Conservation (phyloP, 2,888 invertebrate genomes). For the Tubiluchus corallicola region DNA sequence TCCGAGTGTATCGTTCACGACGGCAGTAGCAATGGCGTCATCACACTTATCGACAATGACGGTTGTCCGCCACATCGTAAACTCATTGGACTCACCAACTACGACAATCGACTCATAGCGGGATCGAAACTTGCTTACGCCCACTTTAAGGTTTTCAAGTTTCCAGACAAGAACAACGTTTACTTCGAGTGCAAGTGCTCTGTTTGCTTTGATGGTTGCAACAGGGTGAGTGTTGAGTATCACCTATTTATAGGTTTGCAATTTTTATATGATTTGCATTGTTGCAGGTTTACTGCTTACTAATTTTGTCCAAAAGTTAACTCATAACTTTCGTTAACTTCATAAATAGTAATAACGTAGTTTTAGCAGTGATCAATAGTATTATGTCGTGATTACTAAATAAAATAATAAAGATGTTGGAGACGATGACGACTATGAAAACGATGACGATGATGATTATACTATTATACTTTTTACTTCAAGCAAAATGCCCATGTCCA, state of each 20-base stretch:
- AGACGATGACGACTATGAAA: too few relatives aligned
- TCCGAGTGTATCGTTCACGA: neutral
- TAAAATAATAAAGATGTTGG: too few relatives aligned
- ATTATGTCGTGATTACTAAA: neutral
- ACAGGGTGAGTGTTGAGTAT: neutral
- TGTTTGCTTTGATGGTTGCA: neutral
- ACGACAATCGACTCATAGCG: neutral
- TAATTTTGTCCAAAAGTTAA: too few relatives aligned
- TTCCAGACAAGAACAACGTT: neutral
- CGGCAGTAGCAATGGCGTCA: neutral
- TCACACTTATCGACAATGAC: neutral
- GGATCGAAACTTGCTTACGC: neutral
- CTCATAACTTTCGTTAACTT: neutral
- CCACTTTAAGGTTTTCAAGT: conserved; percentile 1
- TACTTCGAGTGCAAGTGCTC: conserved; percentile 1
- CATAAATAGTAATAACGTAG: neutral
- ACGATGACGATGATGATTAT: too few relatives aligned
- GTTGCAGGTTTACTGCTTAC: too few relatives aligned
- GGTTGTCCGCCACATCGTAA: conserved; percentile 1
- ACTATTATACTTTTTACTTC: too few relatives aligned
- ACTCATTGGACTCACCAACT: neutral
- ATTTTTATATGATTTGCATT: too few relatives aligned
- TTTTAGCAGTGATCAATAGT: neutral
- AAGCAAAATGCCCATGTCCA: too few relatives aligned
- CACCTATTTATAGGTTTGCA: neutral